Percentiles rank a stretch among this genome's conserved stretches.
Conservation (phyloP, 2,797 vertebrate genomes). For the Hemitrygon akajei region DNA sequence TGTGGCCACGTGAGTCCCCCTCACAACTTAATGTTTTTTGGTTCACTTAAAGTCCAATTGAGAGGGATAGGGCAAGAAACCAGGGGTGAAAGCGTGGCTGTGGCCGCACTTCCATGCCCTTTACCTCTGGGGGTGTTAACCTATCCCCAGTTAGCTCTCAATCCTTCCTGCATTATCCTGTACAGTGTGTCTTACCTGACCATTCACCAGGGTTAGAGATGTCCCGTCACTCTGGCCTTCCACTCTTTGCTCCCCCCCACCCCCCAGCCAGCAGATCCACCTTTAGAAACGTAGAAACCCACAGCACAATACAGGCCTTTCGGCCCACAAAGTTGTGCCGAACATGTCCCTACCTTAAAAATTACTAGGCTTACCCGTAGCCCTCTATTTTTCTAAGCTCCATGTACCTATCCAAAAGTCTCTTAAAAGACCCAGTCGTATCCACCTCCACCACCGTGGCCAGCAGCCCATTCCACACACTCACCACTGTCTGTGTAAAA, state of each 20-base stretch:
- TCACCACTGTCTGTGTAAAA: too few species aligned
- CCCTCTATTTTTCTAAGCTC: too few species aligned
- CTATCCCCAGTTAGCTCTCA: background rate
- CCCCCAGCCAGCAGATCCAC: too few species aligned
- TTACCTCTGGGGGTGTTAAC: background rate
- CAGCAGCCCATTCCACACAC: too few species aligned
- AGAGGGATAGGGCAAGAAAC: slow-evolving; percentile 29
- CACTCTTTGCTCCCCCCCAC: background rate
- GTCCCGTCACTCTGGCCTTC: background rate
- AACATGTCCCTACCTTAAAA: too few species aligned
- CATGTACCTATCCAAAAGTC: too few species aligned
- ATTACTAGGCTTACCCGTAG: too few species aligned
- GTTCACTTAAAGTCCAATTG: slow-evolving; percentile 47
- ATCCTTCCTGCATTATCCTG: background rate
- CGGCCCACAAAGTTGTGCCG: too few species aligned
- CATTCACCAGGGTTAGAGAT: background rate
- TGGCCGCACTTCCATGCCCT: background rate
- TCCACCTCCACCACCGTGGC: too few species aligned
- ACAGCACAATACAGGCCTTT: too few species aligned
- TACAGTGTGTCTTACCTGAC: background rate
- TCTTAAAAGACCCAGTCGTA: too few species aligned
- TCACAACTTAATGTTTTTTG: slow-evolving; percentile 45
- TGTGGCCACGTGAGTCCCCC: slow-evolving; percentile 47
- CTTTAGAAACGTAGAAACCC: too few species aligned
- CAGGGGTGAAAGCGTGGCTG: background rate